Percentiles rank a stretch among this genome's conserved stretches.
phyloP scores from a whole-genome alignment of 2,113 vertebrate species.

The Picathartes gymnocephalus region DNA sequence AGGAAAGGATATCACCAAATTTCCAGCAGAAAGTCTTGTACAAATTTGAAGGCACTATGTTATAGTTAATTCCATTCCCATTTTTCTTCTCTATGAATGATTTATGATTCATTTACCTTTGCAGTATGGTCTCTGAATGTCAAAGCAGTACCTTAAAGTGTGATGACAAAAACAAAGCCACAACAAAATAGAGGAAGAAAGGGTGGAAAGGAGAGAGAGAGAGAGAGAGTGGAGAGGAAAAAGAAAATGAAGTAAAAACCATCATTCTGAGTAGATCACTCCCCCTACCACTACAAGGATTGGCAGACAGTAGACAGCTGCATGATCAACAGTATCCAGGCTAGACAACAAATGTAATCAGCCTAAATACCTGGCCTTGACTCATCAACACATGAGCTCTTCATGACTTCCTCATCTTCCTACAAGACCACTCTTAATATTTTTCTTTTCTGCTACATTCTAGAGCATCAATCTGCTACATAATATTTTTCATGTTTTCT shows the following conservation, averaged over 20 bases:
- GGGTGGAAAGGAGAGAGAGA: background rate
- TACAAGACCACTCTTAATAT: background rate
- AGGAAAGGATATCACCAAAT: background rate
- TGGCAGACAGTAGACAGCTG: background rate
- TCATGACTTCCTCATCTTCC: background rate
- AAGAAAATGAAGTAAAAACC: fast-evolving
- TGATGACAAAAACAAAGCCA: background rate
- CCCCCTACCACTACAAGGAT: background rate
- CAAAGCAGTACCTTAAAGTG: background rate
- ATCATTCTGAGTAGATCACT: background rate
- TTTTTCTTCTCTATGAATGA: background rate
- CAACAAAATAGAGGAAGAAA: background rate
- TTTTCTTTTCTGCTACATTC: background rate
- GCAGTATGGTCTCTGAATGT: background rate
- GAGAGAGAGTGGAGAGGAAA: background rate
- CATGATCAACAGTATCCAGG: background rate
- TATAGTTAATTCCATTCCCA: background rate
- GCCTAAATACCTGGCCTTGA: background rate
- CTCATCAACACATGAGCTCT: background rate
- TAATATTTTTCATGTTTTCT: background rate
- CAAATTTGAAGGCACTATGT: background rate
- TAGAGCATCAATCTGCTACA: background rate
- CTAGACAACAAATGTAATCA: background rate
- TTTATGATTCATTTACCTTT: background rate
- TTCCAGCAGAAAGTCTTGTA: background rate